Evolutionary conservation across 2,888 invertebrate species (phyloP).

Genomic region (Acronicta psi): DNA sequence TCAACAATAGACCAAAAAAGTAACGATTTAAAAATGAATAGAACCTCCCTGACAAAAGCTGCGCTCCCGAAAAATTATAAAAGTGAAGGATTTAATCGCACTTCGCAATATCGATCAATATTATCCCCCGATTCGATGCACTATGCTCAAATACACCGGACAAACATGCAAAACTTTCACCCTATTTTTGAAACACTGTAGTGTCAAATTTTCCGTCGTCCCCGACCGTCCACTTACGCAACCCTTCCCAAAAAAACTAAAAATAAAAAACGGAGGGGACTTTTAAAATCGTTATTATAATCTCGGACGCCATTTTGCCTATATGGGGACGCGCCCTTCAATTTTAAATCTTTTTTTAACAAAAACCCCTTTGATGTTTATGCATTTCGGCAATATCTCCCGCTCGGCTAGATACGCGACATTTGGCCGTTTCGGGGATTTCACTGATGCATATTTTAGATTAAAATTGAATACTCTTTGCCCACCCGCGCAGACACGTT

Average conservation of each 20-base stretch:
- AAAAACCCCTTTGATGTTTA: slow-evolving; percentile 88
- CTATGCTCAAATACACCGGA: slow-evolving; percentile 44
- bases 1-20: slow-evolving; percentile 3
- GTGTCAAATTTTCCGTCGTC: slow-evolving; percentile 82
- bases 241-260: slow-evolving; percentile 82
- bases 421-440: slow-evolving; percentile 86
- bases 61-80: slow-evolving; percentile 20
- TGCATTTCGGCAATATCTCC: slow-evolving; percentile 87
- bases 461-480: slow-evolving; percentile 79
- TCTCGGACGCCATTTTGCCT: slow-evolving; percentile 87
- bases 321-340: slow-evolving; percentile 86
- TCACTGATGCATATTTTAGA: slow-evolving; percentile 85
- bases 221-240: slow-evolving; percentile 82
- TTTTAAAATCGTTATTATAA: slow-evolving; percentile 89
- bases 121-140: slow-evolving; percentile 48
- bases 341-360: slow-evolving; percentile 86
- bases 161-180: slow-evolving; percentile 75
- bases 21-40: not conserved
- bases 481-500: slow-evolving; percentile 59
- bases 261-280: slow-evolving; percentile 81
- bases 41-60: slow-evolving; percentile 6
- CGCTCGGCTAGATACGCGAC: slow-evolving; percentile 79
- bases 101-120: slow-evolving; percentile 36
- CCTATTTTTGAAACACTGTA: slow-evolving; percentile 80
- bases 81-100: slow-evolving; percentile 17